Evolutionary conservation across 1,140 invertebrate species (phyloP), one percentile per base, ranked within the genome.

Genomic region (Drosophila takahashii): DNA sequence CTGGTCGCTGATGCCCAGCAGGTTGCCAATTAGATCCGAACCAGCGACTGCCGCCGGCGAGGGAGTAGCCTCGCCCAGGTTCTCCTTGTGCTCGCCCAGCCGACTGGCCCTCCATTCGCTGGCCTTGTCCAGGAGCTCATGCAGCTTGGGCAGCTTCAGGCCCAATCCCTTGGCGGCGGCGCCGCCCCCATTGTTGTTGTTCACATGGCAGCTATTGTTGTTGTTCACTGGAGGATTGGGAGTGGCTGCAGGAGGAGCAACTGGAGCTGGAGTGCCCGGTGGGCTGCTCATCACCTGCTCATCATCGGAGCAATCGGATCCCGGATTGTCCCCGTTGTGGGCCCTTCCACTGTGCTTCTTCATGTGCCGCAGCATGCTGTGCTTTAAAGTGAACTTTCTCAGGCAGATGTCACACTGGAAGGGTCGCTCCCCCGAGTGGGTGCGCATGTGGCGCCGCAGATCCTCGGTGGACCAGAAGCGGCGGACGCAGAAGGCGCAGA

Each of bases 381-480:
- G 97, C 81, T 98, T 98, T n/a, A 98, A 93, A 0, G 97, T 98
- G 93, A 98, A 98, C 54, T 96, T 94, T 4, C 97, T 93, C 10
- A 95, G 92, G 86, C 97, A 98, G 10, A 97, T 95, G 80, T 97
- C 95, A 76, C 96, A 97, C 41, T 96, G 90, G 56, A 92, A 92
- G 0, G 94, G 94, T 1, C 96, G 92, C 85, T 97, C 97, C 0
- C 96, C 96, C 0, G 96, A 97, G 84, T 98, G 96, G 0, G 96
- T 97, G 39, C 97, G 93, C 96, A 98, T 98, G 92, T 99, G 98
- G 8, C 97, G 95, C 0, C 97, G 94, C 0, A 99, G 93, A 92
- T 99, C 98, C 90, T 98, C 97, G 0, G 97, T 96, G 0, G 97
- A 98, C 97, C 97, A 98, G 92, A 98, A 98, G 41, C 97, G 95